Evolutionary conservation across 2,888 invertebrate genomes (phyloP), one percentile per base, ranked within the genome.

Genomic region (Cheilosia urbana): DNA sequence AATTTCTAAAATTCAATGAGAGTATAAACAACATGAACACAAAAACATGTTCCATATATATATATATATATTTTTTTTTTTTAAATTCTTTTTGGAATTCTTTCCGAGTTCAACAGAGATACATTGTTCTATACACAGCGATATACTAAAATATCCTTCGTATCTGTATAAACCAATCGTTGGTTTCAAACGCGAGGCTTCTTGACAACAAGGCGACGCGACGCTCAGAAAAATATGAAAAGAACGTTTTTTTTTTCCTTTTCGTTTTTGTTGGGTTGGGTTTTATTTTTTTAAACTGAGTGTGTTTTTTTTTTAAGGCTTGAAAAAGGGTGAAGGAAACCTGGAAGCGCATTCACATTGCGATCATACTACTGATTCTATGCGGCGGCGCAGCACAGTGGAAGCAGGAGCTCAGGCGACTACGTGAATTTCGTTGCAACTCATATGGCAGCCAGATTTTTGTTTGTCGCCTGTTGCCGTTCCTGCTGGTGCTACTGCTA

Each of bases 371-470:
- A n/a, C 65, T 30, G 47, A 34, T 45, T 51, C 60, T 68, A 82
- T 24, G 78, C 62, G 65, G 62, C 40, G 17, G 34, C 72, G 79
- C 76, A 76, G 72, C 76, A 72, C 81, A 85, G 85, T 81, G 81
- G 85, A 76, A 76, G 27, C 30, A 76, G 66, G 66, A 34, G 34
- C 57, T 75, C 13, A 37, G 13, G 37, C 37, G 79, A 55, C 72
- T 78, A 85, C 81, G 85, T 81, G 85, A 81, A 81, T 85, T 85
- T 81, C 76, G 71, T 81, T 76, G 85, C 81, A 85, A 71, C 72
- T 81, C 81, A 85, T 30, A 85, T 85, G 85, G 81, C 81, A 81
- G 80, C 85, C 81, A 85, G 75, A 84, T 80, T 79, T 75, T 77
- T 82, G 47, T 79, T 79, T 80, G 68, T 53, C 58, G 84, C 65